phyloP scores from a whole-genome alignment of 2,113 vertebrate genomes.

The Rhizomys pruinosus region DNA sequence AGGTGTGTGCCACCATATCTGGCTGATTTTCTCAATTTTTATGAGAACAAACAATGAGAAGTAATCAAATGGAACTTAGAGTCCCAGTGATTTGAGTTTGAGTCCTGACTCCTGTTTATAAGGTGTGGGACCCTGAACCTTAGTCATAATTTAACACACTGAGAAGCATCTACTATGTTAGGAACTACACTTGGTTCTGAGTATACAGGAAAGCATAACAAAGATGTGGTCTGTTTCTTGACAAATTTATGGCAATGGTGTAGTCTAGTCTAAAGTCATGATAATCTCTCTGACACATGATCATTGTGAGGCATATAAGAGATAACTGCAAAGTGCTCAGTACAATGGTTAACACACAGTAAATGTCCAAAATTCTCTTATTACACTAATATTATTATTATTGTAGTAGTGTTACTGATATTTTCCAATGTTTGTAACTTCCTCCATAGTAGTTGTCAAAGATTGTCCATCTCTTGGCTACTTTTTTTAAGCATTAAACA shows the following conservation, averaged over 20 bases:
- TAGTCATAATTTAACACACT: neutral
- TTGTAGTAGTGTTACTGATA: no score
- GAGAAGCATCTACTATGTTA: neutral
- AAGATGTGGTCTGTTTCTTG: neutral
- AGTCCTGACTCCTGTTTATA: neutral
- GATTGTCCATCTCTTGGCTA: neutral
- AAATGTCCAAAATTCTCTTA: neutral
- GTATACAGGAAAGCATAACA: neutral
- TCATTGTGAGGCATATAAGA: constrained; percentile 13
- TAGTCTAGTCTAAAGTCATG: neutral
- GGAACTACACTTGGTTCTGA: neutral
- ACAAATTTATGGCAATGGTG: neutral
- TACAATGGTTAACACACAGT: neutral
- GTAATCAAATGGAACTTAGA: neutral
- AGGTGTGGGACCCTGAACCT: neutral
- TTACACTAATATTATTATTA: neutral
- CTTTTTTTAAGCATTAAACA: constrained; percentile 11
- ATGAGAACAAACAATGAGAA: neutral
- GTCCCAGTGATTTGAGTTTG: neutral
- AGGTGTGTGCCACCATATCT: neutral
- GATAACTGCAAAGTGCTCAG: neutral
- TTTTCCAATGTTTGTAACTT: neutral
- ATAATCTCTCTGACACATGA: neutral
- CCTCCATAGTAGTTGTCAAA: constrained; percentile 3
- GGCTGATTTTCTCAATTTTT: neutral